Percentiles rank a stretch among this genome's conserved stretches.
These are phyloP conservation scores for Chaetura pelagica DNA, from an alignment of 2,113 vertebrate species.

Conservation along the genomic window DNA sequence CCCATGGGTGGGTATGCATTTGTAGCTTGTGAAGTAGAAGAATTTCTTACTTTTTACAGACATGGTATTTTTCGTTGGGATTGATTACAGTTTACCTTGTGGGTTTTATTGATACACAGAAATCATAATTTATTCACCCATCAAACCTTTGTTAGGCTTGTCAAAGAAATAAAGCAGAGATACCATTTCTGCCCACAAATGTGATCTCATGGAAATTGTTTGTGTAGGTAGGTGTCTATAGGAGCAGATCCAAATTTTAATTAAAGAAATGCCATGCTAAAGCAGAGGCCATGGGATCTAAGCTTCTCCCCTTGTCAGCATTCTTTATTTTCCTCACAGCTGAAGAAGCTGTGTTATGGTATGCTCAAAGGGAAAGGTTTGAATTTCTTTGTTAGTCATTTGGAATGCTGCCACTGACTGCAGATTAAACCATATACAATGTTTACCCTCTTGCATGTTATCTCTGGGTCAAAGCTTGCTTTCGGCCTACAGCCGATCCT, in stretches of 20 bases:
- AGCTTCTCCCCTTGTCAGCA: background rate
- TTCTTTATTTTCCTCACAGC: background rate
- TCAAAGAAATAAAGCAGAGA: background rate
- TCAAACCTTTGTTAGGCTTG: background rate
- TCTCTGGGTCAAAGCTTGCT: background rate
- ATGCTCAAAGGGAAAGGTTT: background rate
- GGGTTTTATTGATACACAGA: background rate
- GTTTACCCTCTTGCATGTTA: background rate
- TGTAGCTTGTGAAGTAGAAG: background rate
- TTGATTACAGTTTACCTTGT: background rate
- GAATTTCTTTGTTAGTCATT: background rate
- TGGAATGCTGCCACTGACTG: slow-evolving; percentile 23
- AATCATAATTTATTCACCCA: background rate
- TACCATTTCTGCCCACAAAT: background rate
- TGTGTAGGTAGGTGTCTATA: background rate
- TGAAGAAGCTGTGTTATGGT: background rate
- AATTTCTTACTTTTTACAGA: background rate
- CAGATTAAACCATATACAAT: background rate
- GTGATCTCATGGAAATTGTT: background rate
- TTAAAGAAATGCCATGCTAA: background rate
- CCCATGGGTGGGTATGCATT: background rate
- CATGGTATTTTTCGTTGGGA: background rate
- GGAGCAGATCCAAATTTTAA: background rate
- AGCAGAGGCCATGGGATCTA: background rate
- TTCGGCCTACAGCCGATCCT: background rate